Base-by-base conservation (phyloP, 2,113 vertebrate genomes). In the Microtus ochrogaster region DNA sequence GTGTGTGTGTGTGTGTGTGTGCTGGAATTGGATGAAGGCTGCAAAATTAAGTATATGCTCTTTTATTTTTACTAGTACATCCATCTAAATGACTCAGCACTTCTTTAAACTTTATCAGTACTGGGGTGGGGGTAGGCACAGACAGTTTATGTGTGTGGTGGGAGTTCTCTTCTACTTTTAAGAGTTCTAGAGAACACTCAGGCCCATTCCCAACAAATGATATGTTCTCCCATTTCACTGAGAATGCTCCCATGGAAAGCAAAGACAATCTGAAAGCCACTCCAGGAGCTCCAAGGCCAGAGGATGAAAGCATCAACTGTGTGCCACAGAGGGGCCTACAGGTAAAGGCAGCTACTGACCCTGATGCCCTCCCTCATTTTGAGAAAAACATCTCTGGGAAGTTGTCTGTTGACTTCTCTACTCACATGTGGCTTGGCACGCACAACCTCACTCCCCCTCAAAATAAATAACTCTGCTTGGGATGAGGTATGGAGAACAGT, bases 41-140 rank as follows among this genome's bases (percentile, higher is more conserved):
- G 3, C 4, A 11, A 19, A 19, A 63, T 47, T 52, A 33, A 47
- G 13, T 52, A 70, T 7, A 39, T 16, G 70, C 22, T 72, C 47
- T 55, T 81, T n/a, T 72, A 93, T 82, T 92, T 97, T 92, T 61
- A 94, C 77, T 58, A 33, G 28, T 68, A 3, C 83, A 65, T 58
- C 19, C 58, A 58, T 58, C 58, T 58, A 21, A 58, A 21, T 58
- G 11, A 55, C 66, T 91, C 4, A 92, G 16, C 47, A 68, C 22
- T 72, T 85, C 92, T 55, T 55, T 21, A 65, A 9, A 10, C 3
- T 52, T 26, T 61, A 61, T 58, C n/a, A 14, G 19, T 83, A 63
- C 39, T 19, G n/a, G 22, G 24, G 58, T 41, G 12, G 58, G 12
- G 12, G 2, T 17, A 63, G 58, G n/a, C 81, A 41, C 39, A 41